phyloP scores from a whole-genome alignment of 2,113 vertebrate genomes.

The Macrotis lagotis region DNA sequence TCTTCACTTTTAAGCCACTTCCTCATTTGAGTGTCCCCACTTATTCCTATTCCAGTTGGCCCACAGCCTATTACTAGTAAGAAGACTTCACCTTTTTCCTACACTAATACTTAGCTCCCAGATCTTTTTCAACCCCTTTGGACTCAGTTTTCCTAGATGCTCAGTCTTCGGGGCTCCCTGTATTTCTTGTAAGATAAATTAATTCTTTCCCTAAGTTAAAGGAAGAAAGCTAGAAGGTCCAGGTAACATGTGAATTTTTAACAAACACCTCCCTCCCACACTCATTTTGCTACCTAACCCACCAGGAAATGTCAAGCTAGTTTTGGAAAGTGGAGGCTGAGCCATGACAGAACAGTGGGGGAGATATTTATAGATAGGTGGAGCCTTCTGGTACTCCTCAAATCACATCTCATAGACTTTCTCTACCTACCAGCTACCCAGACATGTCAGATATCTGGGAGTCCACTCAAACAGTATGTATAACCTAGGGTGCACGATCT shows the following conservation, averaged over 20 bases:
- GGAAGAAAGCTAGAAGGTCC: neutral
- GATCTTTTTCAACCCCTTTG: neutral
- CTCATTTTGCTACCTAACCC: neutral
- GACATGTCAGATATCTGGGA: neutral
- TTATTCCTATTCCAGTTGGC: neutral
- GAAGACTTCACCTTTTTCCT: neutral
- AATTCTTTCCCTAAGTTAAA: neutral
- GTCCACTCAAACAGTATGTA: neutral
- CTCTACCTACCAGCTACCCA: neutral
- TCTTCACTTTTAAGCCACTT: neutral
- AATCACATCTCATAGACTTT: neutral
- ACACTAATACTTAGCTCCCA: neutral
- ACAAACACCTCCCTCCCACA: neutral
- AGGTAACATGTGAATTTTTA: neutral
- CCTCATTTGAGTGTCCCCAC: neutral
- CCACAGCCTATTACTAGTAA: neutral
- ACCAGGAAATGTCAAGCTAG: neutral
- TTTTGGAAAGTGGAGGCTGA: neutral
- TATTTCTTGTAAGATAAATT: neutral
- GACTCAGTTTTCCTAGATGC: neutral
- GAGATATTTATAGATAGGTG: neutral
- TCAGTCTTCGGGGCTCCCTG: neutral
- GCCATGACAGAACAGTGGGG: fast-evolving
- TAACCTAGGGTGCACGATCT: neutral
- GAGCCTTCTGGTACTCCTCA: neutral